Conservation (phyloP, 37 sponge, comb jelly and placozoan species). For the Tethya wilhelma region DNA sequence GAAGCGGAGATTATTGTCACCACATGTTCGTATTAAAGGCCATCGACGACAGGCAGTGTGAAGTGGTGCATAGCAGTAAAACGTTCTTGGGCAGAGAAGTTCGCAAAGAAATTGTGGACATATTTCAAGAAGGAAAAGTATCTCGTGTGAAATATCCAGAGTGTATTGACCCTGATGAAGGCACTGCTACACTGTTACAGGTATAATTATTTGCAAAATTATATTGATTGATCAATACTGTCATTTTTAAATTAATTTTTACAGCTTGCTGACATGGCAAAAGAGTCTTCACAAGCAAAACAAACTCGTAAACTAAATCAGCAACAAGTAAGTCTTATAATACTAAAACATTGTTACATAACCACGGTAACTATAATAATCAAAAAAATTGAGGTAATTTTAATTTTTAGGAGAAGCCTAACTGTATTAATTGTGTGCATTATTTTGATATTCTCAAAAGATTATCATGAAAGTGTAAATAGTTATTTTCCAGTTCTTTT, state of each 20-base stretch:
- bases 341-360: too few relatives aligned
- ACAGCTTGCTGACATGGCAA: not conserved
- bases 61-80: not conserved
- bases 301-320: too few relatives aligned
- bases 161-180: not conserved
- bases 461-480: too few relatives aligned
- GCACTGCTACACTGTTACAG: not conserved
- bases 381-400: too few relatives aligned
- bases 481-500: not conserved
- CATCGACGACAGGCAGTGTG: not conserved
- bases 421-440: too few relatives aligned
- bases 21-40: not conserved
- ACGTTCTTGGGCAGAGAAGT: not conserved
- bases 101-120: not conserved
- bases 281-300: not conserved
- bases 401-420: too few relatives aligned
- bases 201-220: too few relatives aligned
- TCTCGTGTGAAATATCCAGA: constrained; percentile 8
- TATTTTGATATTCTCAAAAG: too few relatives aligned
- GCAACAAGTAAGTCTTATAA: not conserved
- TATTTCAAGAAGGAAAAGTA: not conserved
- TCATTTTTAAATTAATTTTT: too few relatives aligned
- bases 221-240: too few relatives aligned
- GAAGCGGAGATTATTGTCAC: not conserved
- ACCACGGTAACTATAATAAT: too few relatives aligned